A percentile compares a stretch with the other conserved stretches of the same genome.
Conservation (phyloP, 1,140 invertebrate genomes). For the Nixonia krombeini region DNA sequence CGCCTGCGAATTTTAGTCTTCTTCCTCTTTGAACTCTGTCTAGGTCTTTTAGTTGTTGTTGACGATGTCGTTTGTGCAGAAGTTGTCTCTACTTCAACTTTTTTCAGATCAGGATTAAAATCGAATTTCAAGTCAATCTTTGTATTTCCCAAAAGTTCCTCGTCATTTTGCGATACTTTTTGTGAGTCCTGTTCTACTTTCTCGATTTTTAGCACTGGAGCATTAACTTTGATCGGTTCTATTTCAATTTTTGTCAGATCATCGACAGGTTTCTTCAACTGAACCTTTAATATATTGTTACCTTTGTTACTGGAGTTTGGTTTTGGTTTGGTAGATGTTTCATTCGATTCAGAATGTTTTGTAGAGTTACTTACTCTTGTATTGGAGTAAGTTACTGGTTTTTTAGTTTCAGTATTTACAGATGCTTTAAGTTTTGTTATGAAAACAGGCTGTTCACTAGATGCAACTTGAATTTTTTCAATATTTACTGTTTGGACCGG, state of each 20-base stretch:
- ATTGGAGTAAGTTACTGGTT: conserved; percentile 18
- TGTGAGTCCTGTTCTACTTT: conserved; percentile 42
- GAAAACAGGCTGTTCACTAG: conserved; percentile 58
- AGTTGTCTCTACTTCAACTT: conserved; percentile 36
- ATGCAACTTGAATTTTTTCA: conserved; percentile 41
- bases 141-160: conserved; percentile 1
- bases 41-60: conserved; percentile 63
- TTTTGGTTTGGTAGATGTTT: conserved; percentile 36
- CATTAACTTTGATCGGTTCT: conserved; percentile 57
- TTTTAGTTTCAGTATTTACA: conserved; percentile 51
- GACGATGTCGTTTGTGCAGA: conserved; percentile 8
- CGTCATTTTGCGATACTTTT: neutral
- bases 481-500: conserved; percentile 54
- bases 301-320: conserved; percentile 36
- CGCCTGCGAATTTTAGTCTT: conserved; percentile 76
- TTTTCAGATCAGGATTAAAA: conserved; percentile 57
- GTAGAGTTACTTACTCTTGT: conserved; percentile 2
- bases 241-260: conserved; percentile 55
- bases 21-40: conserved; percentile 71
- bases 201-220: conserved; percentile 57
- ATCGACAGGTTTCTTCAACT: conserved; percentile 57
- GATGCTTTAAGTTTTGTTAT: conserved; percentile 64
- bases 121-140: conserved; percentile 56
- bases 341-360: conserved; percentile 32
- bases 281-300: conserved; percentile 53